Evolutionary conservation across 2,113 vertebrate species (phyloP).

Genomic region (Rhea americana): DNA sequence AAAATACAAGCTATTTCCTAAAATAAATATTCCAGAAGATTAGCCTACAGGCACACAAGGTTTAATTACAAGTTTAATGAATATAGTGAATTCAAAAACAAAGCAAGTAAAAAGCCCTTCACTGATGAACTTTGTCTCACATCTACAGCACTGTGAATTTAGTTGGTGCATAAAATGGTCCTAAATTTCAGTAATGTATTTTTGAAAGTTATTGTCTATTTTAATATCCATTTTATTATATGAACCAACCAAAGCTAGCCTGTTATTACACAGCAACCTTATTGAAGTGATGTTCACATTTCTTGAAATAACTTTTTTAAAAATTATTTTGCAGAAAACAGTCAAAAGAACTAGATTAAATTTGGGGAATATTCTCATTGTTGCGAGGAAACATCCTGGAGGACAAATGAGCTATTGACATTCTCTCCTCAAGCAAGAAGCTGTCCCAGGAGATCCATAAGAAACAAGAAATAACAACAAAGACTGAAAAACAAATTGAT

Average conservation of each 20-base stretch:
- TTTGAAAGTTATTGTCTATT: slow-evolving; percentile 24
- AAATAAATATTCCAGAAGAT: not conserved
- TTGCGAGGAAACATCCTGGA: slow-evolving; percentile 70
- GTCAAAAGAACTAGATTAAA: slow-evolving; percentile 72
- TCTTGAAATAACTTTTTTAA: slow-evolving; percentile 46
- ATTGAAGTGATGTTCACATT: slow-evolving; percentile 34
- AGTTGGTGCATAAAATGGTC: not conserved
- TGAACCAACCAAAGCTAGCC: slow-evolving; percentile 9
- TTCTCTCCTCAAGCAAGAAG: slow-evolving; percentile 75
- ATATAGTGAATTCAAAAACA: not conserved
- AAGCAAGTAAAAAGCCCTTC: not conserved
- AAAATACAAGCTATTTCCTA: not conserved
- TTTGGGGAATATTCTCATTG: slow-evolving; percentile 55
- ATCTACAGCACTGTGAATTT: not conserved
- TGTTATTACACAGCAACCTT: slow-evolving; percentile 1
- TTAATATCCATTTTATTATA: not conserved
- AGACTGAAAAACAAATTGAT: slow-evolving; percentile 79
- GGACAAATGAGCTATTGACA: slow-evolving; percentile 75
- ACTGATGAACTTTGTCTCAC: not conserved
- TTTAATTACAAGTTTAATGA: not conserved
- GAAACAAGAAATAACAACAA: slow-evolving; percentile 75
- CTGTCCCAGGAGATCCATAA: slow-evolving; percentile 75
- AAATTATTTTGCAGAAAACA: slow-evolving; percentile 45
- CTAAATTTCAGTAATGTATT: slow-evolving; percentile 14
- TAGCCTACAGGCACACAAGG: not conserved